Evolutionary conservation across 2,888 invertebrate genomes (phyloP), one percentile per base, ranked within the genome.

Genomic region (Agrochola lota): DNA sequence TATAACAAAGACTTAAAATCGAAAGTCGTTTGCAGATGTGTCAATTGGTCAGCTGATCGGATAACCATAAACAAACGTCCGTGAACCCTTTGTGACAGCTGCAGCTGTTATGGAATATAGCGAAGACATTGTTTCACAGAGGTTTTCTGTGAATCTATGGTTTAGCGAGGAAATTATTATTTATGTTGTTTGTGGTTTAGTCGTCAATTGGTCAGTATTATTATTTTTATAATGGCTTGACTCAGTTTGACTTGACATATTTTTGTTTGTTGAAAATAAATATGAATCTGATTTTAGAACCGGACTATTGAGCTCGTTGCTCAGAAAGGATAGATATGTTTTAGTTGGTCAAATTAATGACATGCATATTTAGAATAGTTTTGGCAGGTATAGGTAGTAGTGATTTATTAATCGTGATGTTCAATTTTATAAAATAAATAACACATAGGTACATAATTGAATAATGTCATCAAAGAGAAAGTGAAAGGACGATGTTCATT

Each of bases 41-140:
- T 73, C 85, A 83, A 87, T 81, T 81, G 78, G 90, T 91, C 92
- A 92, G 91, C 92, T 92, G 92, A 90, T 87, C 84, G 84, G 81
- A 85, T 90, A 90, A 88, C 83, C 87, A 87, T 82, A 87, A 85
- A 88, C 85, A 85, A 82, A 75, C 79, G 89, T 77, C 91, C 91
- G 82, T 92, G 92, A 91, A 91, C 91, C 83, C 88, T 86, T 82
- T 84, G 40, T 74, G 62, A 80, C 78, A 76, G 81, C 78, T 81
- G 85, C n/a, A n/a, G n/a, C n/a, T n/a, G n/a, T 76, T 81, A 72
- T 71, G 72, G 74, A 84, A 73, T 79, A 70, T 52, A 55, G 52
- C 49, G 46, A 52, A 67, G 70, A 85, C 71, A 74, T 72, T 73
- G 59, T 70, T 78, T 64, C 71, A 72, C 69, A 64, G 46, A 70